These are phyloP conservation scores for Umimayanthus chanpuru DNA, from an alignment of 92 coral and sea anemone species.

Conservation along the genomic window DNA sequence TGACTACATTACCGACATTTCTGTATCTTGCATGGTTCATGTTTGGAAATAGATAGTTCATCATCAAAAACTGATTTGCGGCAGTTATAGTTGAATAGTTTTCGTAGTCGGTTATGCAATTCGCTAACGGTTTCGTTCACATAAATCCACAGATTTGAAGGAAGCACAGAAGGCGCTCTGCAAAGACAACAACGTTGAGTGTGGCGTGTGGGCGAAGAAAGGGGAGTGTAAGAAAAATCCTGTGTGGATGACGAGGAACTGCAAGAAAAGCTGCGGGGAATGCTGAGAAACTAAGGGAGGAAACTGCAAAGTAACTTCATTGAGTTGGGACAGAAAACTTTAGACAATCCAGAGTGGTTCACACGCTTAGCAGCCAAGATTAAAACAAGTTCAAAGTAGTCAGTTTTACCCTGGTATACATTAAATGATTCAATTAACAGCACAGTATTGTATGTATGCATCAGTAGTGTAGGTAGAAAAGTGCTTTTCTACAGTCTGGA, in stretches of 20 bases:
- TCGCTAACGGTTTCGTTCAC: no score
- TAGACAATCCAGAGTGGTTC: background rate
- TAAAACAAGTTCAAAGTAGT: no score
- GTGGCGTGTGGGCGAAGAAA: slow-evolving; percentile 35
- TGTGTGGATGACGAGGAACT: slow-evolving; percentile 54
- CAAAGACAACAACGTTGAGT: slow-evolving; percentile 27
- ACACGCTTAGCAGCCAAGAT: no score
- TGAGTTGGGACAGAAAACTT: background rate
- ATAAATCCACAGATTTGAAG: background rate
- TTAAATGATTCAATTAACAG: no score
- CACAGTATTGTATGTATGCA: background rate
- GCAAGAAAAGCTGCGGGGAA: slow-evolving; percentile 56
- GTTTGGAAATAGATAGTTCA: no score
- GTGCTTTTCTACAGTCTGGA: no score
- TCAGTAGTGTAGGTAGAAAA: background rate
- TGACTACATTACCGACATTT: no score
- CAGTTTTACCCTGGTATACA: no score
- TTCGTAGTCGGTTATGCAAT: no score
- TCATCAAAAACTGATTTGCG: no score
- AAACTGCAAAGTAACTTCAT: background rate
- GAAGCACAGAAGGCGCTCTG: slow-evolving; percentile 31
- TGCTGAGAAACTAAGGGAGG: slow-evolving; percentile 10
- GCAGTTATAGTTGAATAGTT: no score
- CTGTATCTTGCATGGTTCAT: no score
- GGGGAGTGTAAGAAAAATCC: slow-evolving; percentile 50